Percentiles rank a stretch among this genome's conserved stretches.
These are phyloP conservation scores for Choristoneura fumiferana DNA, from an alignment of 1,140 invertebrate species.

Conservation along the genomic window DNA sequence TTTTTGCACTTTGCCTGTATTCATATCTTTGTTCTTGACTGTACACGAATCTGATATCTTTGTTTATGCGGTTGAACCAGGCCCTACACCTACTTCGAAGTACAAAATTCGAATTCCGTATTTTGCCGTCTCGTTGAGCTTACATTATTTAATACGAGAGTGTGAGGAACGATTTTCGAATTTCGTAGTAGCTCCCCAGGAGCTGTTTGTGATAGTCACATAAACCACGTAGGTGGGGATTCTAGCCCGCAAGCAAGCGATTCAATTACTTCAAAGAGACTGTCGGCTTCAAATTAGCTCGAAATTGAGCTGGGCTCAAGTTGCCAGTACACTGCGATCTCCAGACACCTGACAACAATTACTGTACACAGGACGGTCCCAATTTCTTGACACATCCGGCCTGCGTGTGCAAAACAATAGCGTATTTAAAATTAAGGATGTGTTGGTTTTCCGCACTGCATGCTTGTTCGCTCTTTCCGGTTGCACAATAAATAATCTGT, in stretches of 20 bases:
- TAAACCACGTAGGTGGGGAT: neutral
- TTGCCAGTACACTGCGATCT: neutral
- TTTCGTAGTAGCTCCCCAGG: too few species aligned
- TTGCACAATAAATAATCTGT: conserved; percentile 25
- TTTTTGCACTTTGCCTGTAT: too few species aligned
- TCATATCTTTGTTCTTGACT: too few species aligned
- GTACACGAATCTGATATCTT: too few species aligned
- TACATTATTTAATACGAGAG: too few species aligned
- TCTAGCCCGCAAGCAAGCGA: neutral
- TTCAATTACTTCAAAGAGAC: neutral
- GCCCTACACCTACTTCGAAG: too few species aligned
- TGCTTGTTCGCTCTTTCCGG: conserved; percentile 19
- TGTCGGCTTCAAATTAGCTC: neutral
- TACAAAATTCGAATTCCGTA: too few species aligned
- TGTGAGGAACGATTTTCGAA: too few species aligned
- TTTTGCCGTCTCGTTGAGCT: too few species aligned
- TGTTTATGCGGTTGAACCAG: too few species aligned
- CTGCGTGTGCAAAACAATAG: conserved; percentile 21
- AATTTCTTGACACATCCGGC: conserved; percentile 17
- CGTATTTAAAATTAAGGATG: conserved; percentile 21
- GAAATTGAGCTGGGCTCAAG: neutral
- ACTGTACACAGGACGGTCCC: conserved; percentile 20
- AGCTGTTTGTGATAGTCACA: too few species aligned
- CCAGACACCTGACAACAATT: neutral
- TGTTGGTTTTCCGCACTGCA: conserved; percentile 18